Evolutionary conservation across 2,797 vertebrate genomes (phyloP).

Genomic region (Sebastes vulpes): DNA sequence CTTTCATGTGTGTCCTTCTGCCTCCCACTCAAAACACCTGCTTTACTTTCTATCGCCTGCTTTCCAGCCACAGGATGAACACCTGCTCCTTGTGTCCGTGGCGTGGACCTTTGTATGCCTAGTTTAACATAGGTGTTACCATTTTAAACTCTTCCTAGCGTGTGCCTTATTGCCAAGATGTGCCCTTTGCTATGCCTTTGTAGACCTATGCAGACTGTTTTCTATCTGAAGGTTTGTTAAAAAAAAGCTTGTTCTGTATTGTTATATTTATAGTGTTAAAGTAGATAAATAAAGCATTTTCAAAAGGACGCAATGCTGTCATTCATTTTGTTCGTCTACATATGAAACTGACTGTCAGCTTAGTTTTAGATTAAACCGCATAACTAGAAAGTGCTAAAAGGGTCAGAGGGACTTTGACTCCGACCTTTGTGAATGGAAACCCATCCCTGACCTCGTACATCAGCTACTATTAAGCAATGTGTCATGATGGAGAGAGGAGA

Average conservation of each 20-base stretch:
- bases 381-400: neutral
- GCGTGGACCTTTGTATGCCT: constrained; percentile 75
- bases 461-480: constrained; percentile 58
- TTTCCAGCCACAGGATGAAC: constrained; percentile 53
- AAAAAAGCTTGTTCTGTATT: constrained; percentile 86
- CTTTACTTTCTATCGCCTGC: constrained; percentile 57
- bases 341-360: neutral
- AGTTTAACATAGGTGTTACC: constrained; percentile 73
- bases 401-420: constrained; percentile 22
- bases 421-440: constrained; percentile 60
- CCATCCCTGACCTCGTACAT: constrained; percentile 48
- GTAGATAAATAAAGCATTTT: constrained; percentile 97
- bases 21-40: constrained; percentile 47
- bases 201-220: constrained; percentile 86
- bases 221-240: constrained; percentile 87
- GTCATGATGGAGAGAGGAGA: constrained; percentile 4
- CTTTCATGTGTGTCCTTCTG: neutral
- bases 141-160: constrained; percentile 72
- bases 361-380: constrained; percentile 26
- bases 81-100: constrained; percentile 25
- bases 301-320: constrained; percentile 74
- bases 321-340: constrained; percentile 16
- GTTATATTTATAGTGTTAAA: constrained; percentile 93
- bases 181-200: constrained; percentile 83
- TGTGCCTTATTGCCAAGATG: constrained; percentile 89